phyloP scores from a whole-genome alignment of 1,140 invertebrate genomes.

The Drosophila watanabei region DNA sequence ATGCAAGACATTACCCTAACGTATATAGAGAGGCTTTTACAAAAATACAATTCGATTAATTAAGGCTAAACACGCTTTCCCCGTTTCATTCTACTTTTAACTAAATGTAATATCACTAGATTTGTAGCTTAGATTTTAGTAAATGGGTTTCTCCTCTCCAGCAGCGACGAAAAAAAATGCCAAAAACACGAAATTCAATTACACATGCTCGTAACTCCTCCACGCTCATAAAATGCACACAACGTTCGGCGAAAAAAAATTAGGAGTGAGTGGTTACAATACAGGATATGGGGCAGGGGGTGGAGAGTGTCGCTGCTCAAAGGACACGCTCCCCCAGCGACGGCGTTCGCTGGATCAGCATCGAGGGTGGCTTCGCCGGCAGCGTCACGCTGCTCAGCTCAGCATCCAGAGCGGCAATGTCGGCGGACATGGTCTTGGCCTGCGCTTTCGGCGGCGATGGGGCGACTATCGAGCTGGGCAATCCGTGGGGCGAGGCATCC shows the following conservation, averaged over 20 bases:
- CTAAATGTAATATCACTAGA: constrained; percentile 85
- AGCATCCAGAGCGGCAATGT: constrained; percentile 69
- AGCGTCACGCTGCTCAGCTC: constrained; percentile 67
- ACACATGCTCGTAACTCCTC: constrained; percentile 68
- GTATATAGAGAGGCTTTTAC: constrained; percentile 38
- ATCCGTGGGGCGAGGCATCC: constrained; percentile 87
- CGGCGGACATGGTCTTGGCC: constrained; percentile 40
- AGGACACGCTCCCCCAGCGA: constrained; percentile 84
- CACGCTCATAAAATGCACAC: constrained; percentile 61
- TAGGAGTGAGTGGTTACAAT: constrained; percentile 2
- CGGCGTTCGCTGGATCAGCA: constrained; percentile 82
- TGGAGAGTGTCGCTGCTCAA: constrained; percentile 37
- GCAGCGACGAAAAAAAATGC: constrained; percentile 55
- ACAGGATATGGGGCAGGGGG: constrained; percentile 2
- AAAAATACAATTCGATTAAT: constrained; percentile 67
- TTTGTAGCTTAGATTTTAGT: constrained; percentile 76
- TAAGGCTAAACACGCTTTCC: constrained; percentile 62
- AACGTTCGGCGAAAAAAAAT: constrained; percentile 29
- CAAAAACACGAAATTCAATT: constrained; percentile 84
- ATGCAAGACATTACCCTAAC: constrained; percentile 33
- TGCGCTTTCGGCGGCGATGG: constrained; percentile 26
- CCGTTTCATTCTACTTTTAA: constrained; percentile 57
- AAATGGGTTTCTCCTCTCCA: constrained; percentile 40
- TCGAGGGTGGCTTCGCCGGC: constrained; percentile 79
- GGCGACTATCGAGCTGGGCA: constrained; percentile 61